Evolutionary conservation across 2,888 invertebrate species (phyloP).

Genomic region (Drosophila melanosoma): DNA sequence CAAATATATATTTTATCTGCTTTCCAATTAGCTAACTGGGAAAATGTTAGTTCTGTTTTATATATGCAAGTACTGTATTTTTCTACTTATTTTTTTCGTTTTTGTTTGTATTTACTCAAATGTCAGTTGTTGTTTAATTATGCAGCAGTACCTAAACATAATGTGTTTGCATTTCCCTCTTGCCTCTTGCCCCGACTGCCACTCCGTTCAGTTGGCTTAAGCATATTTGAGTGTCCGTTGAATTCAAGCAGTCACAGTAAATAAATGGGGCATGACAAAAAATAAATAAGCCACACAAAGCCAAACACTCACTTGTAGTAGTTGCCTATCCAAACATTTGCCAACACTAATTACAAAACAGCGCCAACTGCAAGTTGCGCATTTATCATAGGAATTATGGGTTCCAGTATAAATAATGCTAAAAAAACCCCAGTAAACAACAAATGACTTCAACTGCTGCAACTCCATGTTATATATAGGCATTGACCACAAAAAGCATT

Average conservation of each 20-base stretch:
- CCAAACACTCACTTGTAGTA: slow-evolving; percentile 9
- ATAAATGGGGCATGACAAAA: slow-evolving; percentile 65
- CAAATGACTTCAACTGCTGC: slow-evolving; percentile 19
- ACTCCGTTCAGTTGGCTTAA: slow-evolving; percentile 43
- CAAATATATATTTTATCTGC: slow-evolving; percentile 1
- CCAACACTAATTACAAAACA: slow-evolving; percentile 63
- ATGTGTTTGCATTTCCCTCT: slow-evolving; percentile 51
- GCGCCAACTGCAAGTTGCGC: slow-evolving; percentile 45
- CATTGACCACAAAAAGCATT: slow-evolving; percentile 62
- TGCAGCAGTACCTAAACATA: slow-evolving; percentile 65
- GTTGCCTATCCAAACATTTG: slow-evolving; percentile 60
- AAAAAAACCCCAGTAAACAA: slow-evolving; percentile 32
- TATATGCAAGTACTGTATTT: slow-evolving; percentile 12
- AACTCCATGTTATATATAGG: slow-evolving; percentile 7
- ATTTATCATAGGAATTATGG: slow-evolving; percentile 71
- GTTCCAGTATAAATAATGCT: slow-evolving; percentile 59
- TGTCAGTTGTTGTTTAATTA: slow-evolving; percentile 66
- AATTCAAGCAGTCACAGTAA: slow-evolving; percentile 47
- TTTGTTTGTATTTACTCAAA: slow-evolving; percentile 51
- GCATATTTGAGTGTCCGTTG: slow-evolving; percentile 60
- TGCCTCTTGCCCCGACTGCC: background rate
- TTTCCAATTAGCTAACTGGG: background rate
- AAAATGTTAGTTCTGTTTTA: background rate
- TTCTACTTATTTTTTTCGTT: slow-evolving; percentile 4
- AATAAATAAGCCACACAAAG: slow-evolving; percentile 57